Conservation (phyloP, 2,113 vertebrate genomes). For the Ceyx melanurus region DNA sequence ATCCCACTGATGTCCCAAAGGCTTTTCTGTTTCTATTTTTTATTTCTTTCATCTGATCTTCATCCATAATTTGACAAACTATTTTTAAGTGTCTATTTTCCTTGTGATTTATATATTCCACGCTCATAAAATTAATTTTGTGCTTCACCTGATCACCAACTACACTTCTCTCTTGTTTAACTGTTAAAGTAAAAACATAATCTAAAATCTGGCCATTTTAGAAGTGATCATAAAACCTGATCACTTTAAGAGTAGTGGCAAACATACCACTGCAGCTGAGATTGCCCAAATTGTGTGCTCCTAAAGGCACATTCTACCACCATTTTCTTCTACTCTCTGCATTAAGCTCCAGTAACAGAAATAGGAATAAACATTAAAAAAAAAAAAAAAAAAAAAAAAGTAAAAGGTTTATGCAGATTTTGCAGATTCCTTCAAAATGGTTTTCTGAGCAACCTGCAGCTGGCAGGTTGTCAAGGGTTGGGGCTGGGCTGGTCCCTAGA, state of each 20-base stretch:
- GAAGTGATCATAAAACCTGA: background rate
- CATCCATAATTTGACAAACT: constrained; percentile 46
- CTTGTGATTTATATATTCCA: constrained; percentile 30
- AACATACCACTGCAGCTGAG: background rate
- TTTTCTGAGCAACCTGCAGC: background rate
- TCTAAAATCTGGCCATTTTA: rapidly evolving
- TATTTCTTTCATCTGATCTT: constrained; percentile 52
- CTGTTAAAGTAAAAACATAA: background rate
- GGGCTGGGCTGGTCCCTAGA: too few species aligned
- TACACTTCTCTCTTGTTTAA: background rate
- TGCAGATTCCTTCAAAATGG: background rate
- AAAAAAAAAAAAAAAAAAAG: background rate
- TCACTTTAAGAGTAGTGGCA: background rate
- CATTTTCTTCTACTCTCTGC: background rate
- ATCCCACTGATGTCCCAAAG: constrained; percentile 54
- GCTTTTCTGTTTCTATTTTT: constrained; percentile 54
- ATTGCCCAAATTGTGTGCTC: background rate
- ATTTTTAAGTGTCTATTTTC: constrained; percentile 57
- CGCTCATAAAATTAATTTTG: background rate
- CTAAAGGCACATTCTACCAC: background rate
- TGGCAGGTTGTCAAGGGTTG: background rate
- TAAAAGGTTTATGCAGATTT: background rate
- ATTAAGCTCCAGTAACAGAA: background rate
- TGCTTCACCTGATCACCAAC: background rate
- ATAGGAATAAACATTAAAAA: background rate